Conservation (phyloP, 2,113 vertebrate genomes). For the Carassius gibelio region DNA sequence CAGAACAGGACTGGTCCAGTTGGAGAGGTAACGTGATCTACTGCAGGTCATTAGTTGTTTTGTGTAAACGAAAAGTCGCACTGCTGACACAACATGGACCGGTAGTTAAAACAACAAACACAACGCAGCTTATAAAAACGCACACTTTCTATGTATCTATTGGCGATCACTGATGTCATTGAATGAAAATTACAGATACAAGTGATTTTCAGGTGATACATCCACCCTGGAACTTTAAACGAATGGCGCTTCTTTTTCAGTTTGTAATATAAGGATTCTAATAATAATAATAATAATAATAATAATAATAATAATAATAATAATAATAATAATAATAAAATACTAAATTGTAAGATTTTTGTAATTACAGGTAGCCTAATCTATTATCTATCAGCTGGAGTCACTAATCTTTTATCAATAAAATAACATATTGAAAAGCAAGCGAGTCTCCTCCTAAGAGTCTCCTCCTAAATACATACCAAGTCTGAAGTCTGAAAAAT, state of each 20-base stretch:
- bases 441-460: neutral
- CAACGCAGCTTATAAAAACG: slow-evolving; percentile 45
- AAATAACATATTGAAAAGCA: neutral
- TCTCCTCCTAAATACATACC: neutral
- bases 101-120: slow-evolving; percentile 58
- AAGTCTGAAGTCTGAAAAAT: neutral
- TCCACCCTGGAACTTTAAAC: neutral
- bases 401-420: neutral
- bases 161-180: slow-evolving; percentile 7
- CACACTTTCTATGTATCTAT: slow-evolving; percentile 14
- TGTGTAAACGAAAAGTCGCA: slow-evolving; percentile 61
- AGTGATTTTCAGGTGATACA: neutral
- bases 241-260: neutral
- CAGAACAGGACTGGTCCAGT: slow-evolving; percentile 36
- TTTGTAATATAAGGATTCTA: neutral
- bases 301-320: neutral
- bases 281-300: neutral
- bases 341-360: neutral
- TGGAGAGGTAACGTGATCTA: slow-evolving; percentile 41
- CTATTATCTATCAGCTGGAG: neutral
- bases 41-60: slow-evolving; percentile 59
- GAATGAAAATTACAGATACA: neutral
- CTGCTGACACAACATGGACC: slow-evolving; percentile 51
- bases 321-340: neutral
- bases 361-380: neutral